Conservation (phyloP, 2,888 invertebrate species). For the Phlogophora meticulosa region DNA sequence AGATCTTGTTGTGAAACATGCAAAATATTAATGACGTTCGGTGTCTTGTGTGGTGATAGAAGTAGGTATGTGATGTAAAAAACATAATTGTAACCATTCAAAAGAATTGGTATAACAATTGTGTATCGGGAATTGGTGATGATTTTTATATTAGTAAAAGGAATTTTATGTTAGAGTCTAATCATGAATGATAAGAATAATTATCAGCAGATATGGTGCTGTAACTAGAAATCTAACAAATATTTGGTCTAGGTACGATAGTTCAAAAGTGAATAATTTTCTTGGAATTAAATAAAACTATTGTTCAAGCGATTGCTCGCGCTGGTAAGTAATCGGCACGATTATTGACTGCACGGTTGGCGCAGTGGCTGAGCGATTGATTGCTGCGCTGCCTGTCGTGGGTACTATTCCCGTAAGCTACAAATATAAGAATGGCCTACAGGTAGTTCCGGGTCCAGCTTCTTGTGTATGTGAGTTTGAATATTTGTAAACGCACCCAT, state of each 20-base stretch:
- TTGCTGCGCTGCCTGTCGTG: too few relatives aligned
- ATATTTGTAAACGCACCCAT: too few relatives aligned
- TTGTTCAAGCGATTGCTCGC: too few relatives aligned
- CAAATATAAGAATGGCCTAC: too few relatives aligned
- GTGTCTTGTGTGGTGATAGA: background rate
- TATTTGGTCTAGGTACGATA: slow-evolving; percentile 1
- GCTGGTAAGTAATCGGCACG: too few relatives aligned
- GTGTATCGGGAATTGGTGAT: background rate
- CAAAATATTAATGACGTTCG: too few relatives aligned
- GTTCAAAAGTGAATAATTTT: background rate
- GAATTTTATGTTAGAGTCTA: slow-evolving; percentile 1
- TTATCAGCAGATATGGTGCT: slow-evolving; percentile 18
- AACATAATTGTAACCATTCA: background rate
- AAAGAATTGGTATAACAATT: background rate
- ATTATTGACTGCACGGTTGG: too few relatives aligned
- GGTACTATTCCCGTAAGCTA: too few relatives aligned
- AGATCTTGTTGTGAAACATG: background rate
- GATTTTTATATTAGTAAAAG: slow-evolving; percentile 1
- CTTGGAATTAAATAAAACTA: background rate
- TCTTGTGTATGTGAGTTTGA: too few relatives aligned
- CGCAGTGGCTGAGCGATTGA: too few relatives aligned
- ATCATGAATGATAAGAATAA: slow-evolving; percentile 1
- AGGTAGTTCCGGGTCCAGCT: too few relatives aligned
- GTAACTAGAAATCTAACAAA: slow-evolving; percentile 10
- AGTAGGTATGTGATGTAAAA: too few relatives aligned